A percentile compares a stretch with the other conserved stretches of the same genome.
Conservation (phyloP, 2,113 vertebrate genomes). For the Apodemus speciosus region DNA sequence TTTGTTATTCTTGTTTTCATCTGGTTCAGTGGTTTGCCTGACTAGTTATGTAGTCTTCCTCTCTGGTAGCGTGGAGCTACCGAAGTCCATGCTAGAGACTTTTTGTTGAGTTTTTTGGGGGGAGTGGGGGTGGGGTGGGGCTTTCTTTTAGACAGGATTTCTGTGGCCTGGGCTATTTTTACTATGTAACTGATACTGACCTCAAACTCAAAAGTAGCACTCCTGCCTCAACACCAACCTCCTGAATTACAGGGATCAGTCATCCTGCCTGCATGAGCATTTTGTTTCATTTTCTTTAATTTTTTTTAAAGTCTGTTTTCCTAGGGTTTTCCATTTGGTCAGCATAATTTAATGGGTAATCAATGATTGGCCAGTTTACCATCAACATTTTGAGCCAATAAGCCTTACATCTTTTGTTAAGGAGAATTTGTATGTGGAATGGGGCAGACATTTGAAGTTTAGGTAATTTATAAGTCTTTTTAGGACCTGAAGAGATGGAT, state of each 20-base stretch:
- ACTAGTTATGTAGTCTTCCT: neutral
- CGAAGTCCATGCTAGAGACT: neutral
- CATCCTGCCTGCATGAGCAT: neutral
- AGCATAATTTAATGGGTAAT: neutral
- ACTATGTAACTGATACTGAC: neutral
- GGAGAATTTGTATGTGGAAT: neutral
- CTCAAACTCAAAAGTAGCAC: neutral
- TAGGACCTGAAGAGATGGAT: too few relatives aligned
- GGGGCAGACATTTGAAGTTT: neutral
- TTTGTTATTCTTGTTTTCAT: neutral
- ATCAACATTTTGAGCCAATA: neutral
- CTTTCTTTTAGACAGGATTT: neutral
- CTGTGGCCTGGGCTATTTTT: neutral
- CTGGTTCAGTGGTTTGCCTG: constrained; percentile 15
- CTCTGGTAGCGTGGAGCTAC: neutral
- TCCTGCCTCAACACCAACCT: neutral
- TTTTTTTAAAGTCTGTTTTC: constrained; percentile 32
- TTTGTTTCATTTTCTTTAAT: neutral
- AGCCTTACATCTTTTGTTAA: constrained; percentile 12
- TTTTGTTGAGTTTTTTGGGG: neutral
- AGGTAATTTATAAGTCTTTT: neutral
- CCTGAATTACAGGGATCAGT: neutral
- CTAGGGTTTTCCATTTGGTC: neutral
- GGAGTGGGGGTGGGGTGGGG: neutral
- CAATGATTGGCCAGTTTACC: neutral